These are phyloP conservation scores for Eupithecia dodoneata DNA, from an alignment of 2,888 invertebrate species.

Conservation along the genomic window DNA sequence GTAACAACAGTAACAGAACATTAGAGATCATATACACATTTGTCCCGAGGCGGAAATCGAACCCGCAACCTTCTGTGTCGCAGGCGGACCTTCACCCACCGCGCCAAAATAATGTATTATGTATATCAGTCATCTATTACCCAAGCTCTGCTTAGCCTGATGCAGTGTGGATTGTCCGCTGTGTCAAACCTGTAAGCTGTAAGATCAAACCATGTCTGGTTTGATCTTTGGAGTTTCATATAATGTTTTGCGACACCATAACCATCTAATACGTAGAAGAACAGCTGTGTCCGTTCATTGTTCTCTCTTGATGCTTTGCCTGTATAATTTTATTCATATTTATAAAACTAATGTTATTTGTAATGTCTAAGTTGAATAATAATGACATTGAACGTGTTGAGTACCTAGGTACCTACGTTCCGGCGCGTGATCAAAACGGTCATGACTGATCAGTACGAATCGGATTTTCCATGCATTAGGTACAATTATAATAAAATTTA, in stretches of 20 bases:
- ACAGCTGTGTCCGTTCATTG: conserved; percentile 6
- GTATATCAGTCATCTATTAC: too few relatives aligned
- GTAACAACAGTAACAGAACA: too few relatives aligned
- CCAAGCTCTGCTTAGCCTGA: too few relatives aligned
- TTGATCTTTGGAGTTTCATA: neutral
- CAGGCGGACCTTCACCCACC: too few relatives aligned
- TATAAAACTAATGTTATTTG: conserved; percentile 17
- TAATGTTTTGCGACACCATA: neutral
- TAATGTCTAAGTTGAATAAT: conserved; percentile 18
- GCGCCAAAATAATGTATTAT: too few relatives aligned
- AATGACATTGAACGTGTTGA: conserved; percentile 56
- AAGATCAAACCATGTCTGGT: too few relatives aligned
- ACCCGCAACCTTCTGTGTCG: too few relatives aligned
- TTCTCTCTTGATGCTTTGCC: neutral
- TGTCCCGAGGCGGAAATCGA: too few relatives aligned
- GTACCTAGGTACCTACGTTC: conserved; percentile 54
- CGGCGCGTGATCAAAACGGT: conserved; percentile 61
- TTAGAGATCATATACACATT: too few relatives aligned
- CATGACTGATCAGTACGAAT: conserved; percentile 55
- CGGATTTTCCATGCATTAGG: conserved; percentile 46
- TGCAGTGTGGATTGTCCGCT: too few relatives aligned
- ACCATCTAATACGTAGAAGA: neutral
- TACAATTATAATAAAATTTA: too few relatives aligned
- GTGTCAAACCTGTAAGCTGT: too few relatives aligned
- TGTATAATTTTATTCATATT: conserved; percentile 11